A percentile compares a stretch with the other conserved stretches of the same genome.
phyloP scores from a whole-genome alignment of 2,797 vertebrate genomes.

The Pogonophryne albipinna region DNA sequence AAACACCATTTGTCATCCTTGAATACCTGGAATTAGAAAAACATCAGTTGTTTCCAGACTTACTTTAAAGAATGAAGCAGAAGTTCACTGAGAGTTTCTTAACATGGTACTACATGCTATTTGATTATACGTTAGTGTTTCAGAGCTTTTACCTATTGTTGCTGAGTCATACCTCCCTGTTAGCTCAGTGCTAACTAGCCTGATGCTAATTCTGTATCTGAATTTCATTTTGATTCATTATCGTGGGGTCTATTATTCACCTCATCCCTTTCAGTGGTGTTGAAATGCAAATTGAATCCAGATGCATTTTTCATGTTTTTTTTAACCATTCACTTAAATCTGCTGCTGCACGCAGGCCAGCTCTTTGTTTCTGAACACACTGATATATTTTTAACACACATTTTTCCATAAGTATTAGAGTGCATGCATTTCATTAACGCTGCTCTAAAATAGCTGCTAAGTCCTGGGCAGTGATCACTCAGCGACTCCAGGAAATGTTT shows the following conservation, averaged over 20 bases:
- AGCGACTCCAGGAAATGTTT: background rate
- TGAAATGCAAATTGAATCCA: constrained; percentile 9
- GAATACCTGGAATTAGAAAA: constrained; percentile 3
- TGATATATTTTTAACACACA: background rate
- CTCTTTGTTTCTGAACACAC: constrained; percentile 1
- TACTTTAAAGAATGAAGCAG: background rate
- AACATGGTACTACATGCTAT: background rate
- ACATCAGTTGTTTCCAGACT: constrained; percentile 2
- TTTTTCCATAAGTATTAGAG: background rate
- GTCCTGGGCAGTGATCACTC: background rate
- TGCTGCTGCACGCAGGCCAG: background rate
- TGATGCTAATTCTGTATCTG: constrained; percentile 24
- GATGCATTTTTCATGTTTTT: too few species aligned
- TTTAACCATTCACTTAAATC: too few species aligned
- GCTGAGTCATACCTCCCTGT: background rate
- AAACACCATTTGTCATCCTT: background rate
- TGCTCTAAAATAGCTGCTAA: background rate
- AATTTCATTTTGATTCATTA: constrained; percentile 45
- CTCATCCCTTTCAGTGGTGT: constrained; percentile 10
- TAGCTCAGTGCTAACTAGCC: background rate
- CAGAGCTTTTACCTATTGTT: background rate
- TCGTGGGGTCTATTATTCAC: constrained; percentile 32
- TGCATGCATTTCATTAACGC: background rate
- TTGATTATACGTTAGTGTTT: background rate
- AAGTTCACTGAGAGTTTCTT: background rate